Conservation (phyloP, 2,888 invertebrate genomes). For the Epistrophe eligans region DNA sequence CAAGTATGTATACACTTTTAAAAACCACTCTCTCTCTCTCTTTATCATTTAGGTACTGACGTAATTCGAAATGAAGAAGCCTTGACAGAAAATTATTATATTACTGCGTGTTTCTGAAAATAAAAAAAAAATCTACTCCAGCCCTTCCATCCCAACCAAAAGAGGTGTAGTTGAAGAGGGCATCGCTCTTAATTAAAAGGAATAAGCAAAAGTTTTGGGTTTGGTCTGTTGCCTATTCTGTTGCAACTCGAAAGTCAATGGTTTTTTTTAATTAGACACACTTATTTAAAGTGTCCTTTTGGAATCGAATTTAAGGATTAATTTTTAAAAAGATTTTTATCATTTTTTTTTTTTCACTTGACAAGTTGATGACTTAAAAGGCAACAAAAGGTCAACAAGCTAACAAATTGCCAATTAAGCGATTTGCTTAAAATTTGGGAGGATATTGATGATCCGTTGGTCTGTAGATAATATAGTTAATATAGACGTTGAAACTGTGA, state of each 20-base stretch:
- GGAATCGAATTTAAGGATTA: background rate
- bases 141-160: background rate
- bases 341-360: background rate
- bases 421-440: background rate
- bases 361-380: background rate
- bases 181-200: conserved; percentile 25
- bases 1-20: background rate
- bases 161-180: background rate
- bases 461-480: no score
- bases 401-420: background rate
- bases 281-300: background rate
- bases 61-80: background rate
- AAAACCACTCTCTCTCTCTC: background rate
- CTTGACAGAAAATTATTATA: background rate
- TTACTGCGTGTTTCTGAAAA: background rate
- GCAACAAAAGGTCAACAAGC: background rate
- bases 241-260: background rate
- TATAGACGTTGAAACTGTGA: no score
- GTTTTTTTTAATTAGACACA: background rate
- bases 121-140: background rate
- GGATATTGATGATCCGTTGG: no score
- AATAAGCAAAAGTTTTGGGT: conserved; percentile 8
- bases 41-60: background rate
- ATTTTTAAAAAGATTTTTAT: background rate
- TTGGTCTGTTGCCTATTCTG: conserved; percentile 2